These are phyloP conservation scores for Meloidogyne floridensis DNA, from an alignment of 1,140 invertebrate genomes.

Conservation along the genomic window DNA sequence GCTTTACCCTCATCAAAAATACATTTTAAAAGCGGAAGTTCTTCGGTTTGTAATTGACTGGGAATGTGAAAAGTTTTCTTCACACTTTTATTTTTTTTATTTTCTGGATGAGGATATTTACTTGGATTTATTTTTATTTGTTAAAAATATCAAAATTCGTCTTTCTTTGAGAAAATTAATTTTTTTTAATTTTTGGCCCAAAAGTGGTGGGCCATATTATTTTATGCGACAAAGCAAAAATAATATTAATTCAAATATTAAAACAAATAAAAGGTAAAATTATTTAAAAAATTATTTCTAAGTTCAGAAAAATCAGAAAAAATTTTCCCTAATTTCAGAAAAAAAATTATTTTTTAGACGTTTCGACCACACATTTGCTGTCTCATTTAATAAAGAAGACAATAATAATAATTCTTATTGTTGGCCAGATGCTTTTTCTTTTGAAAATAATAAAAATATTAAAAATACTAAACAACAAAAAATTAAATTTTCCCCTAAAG, in stretches of 20 bases:
- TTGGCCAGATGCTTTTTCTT: conserved; percentile 3
- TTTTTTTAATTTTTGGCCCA: neutral
- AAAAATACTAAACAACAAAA: neutral
- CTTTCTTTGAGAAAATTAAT: neutral
- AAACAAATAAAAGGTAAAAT: neutral
- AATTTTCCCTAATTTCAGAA: too few relatives aligned
- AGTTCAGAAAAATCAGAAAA: too few relatives aligned
- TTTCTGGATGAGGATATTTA: neutral
- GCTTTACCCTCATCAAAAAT: neutral
- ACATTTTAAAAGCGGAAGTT: neutral
- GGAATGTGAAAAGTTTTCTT: conserved; percentile 3
- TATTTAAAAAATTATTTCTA: neutral
- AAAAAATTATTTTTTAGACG: neutral
- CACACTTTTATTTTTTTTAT: too few relatives aligned
- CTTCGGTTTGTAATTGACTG: neutral
- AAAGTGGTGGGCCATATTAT: neutral
- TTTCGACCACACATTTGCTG: neutral
- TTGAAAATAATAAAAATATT: neutral
- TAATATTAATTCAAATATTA: neutral
- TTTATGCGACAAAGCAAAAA: conserved; percentile 5
- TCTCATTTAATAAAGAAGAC: neutral
- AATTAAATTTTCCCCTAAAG: neutral
- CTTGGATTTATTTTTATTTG: neutral
- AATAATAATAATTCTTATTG: neutral
- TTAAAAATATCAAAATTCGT: neutral